These are phyloP conservation scores for Antheraea yamamai DNA, from an alignment of 2,888 invertebrate genomes.

Conservation along the genomic window DNA sequence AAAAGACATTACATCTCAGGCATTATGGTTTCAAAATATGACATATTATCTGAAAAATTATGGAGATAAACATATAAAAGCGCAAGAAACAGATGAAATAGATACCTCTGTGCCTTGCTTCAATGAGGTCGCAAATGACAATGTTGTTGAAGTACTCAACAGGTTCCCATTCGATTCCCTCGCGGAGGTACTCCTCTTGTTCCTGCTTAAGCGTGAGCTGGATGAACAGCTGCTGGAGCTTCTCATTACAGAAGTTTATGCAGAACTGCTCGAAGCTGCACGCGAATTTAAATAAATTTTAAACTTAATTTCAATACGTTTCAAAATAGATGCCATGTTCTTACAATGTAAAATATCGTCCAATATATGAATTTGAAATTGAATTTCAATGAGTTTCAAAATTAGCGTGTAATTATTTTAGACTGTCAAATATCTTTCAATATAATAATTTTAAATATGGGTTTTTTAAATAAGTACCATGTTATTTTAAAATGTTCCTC, in stretches of 20 bases:
- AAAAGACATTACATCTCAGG: too few relatives aligned
- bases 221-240: constrained; percentile 96
- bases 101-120: constrained; percentile 91
- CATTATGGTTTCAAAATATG: too few relatives aligned
- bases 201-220: constrained; percentile 94
- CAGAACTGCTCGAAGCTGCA: constrained; percentile 94
- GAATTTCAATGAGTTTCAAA: too few relatives aligned
- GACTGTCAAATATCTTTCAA: too few relatives aligned
- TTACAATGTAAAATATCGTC: too few relatives aligned
- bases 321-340: too few relatives aligned
- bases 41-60: not conserved
- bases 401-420: too few relatives aligned
- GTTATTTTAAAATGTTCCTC: not conserved
- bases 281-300: not conserved
- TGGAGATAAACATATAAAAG: not conserved
- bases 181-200: constrained; percentile 94
- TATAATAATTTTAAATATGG: too few relatives aligned
- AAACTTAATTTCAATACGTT: not conserved
- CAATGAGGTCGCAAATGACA: constrained; percentile 95
- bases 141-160: constrained; percentile 96
- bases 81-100: not conserved
- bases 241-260: constrained; percentile 98
- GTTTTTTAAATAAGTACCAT: not conserved
- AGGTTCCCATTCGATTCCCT: constrained; percentile 95
- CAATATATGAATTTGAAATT: too few relatives aligned